A percentile compares a stretch with the other conserved stretches of the same genome.
phyloP scores from a whole-genome alignment of 2,888 invertebrate species.

The Coenonympha glycerion region DNA sequence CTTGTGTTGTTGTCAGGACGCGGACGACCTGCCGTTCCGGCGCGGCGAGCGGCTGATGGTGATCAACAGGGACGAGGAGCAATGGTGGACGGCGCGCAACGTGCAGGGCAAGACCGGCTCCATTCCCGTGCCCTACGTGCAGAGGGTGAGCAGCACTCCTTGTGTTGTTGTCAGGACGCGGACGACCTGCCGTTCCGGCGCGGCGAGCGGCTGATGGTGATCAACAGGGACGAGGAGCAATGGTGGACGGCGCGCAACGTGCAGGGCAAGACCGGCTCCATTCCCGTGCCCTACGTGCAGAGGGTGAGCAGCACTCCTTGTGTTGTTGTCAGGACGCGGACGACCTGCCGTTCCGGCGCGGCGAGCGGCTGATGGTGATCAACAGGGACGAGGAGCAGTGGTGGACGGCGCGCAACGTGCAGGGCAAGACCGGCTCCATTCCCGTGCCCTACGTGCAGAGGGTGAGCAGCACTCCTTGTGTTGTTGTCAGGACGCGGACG shows the following conservation, averaged over 20 bases:
- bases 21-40: too few species aligned
- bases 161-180: too few species aligned
- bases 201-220: too few species aligned
- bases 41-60: too few species aligned
- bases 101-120: conserved; percentile 90
- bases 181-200: too few species aligned
- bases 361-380: too few species aligned
- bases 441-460: conserved; percentile 97
- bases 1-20: too few species aligned
- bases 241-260: conserved; percentile 99
- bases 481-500: conserved; percentile 88
- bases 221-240: conserved; percentile 98
- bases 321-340: too few species aligned
- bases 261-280: conserved; percentile 91
- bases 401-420: conserved; percentile 96
- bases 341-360: too few species aligned
- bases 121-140: conserved; percentile 97
- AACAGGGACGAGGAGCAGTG: conserved; percentile 99
- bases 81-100: conserved; percentile 99
- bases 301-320: conserved; percentile 73
- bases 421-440: conserved; percentile 93
- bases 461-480: conserved; percentile 62
- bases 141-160: conserved; percentile 76
- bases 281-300: conserved; percentile 97
- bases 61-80: too few species aligned